Evolutionary conservation across 1,140 invertebrate genomes (phyloP).

Genomic region (Drosophila quadrilineata): DNA sequence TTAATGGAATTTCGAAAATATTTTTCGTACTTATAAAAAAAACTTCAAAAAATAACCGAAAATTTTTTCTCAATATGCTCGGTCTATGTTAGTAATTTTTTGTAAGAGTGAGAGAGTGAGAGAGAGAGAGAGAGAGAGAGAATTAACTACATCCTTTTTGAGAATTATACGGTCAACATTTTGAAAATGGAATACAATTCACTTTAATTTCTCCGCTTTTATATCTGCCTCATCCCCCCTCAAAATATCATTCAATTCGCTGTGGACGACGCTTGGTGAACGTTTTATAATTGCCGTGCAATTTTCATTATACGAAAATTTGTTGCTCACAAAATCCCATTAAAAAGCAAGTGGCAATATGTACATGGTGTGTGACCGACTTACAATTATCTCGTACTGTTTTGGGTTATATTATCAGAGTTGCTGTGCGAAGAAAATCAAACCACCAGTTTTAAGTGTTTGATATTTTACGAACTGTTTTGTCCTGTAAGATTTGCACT

Average conservation of each 20-base stretch:
- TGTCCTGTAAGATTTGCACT: too few relatives aligned
- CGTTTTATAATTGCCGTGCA: slow-evolving; percentile 28
- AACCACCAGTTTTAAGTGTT: too few relatives aligned
- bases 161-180: slow-evolving; percentile 24
- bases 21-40: not conserved
- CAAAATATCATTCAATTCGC: too few relatives aligned
- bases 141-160: slow-evolving; percentile 3
- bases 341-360: slow-evolving; percentile 44
- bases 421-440: too few relatives aligned
- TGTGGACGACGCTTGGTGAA: too few relatives aligned
- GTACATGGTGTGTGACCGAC: slow-evolving; percentile 14
- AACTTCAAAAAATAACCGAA: not conserved
- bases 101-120: not conserved
- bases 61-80: not conserved
- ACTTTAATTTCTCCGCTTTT: too few relatives aligned
- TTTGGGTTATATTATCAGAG: too few relatives aligned
- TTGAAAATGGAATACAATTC: slow-evolving; percentile 2
- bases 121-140: not conserved
- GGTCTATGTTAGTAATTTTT: not conserved
- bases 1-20: not conserved
- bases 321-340: slow-evolving; percentile 66
- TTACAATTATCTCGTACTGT: too few relatives aligned
- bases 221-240: too few relatives aligned
- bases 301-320: slow-evolving; percentile 56
- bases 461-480: too few relatives aligned